Evolutionary conservation across 1,140 invertebrate genomes (phyloP).

Genomic region (Idris sp.): DNA sequence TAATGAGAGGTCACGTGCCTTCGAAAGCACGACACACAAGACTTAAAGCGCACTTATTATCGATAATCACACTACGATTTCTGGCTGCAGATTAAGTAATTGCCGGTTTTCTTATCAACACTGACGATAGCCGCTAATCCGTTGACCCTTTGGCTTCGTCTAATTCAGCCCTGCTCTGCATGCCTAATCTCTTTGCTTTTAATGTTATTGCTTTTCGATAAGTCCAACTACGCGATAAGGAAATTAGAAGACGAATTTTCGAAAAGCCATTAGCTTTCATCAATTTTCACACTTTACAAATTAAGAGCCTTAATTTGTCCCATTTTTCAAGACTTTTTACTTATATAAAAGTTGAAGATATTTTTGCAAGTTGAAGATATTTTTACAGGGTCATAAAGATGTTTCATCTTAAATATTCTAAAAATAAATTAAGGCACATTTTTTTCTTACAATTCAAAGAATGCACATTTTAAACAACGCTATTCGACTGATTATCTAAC

Average conservation of each 20-base stretch:
- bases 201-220: slow-evolving; percentile 55
- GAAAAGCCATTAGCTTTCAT: slow-evolving; percentile 18
- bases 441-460: no score
- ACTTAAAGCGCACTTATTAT: slow-evolving; percentile 65
- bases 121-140: slow-evolving; percentile 61
- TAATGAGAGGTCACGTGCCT: slow-evolving; percentile 61
- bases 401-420: no score
- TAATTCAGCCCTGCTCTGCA: slow-evolving; percentile 42
- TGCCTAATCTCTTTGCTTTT: slow-evolving; percentile 46
- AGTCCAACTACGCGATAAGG: slow-evolving; percentile 34
- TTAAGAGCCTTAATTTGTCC: no score
- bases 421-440: no score
- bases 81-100: slow-evolving; percentile 69
- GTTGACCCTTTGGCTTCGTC: slow-evolving; percentile 22
- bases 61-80: slow-evolving; percentile 69
- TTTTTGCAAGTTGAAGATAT: no score
- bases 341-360: no score
- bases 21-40: slow-evolving; percentile 46
- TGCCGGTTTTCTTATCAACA: slow-evolving; percentile 66
- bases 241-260: slow-evolving; percentile 41
- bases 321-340: no score
- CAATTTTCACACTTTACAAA: neutral
- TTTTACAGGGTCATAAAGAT: no score
- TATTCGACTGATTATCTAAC: neutral
- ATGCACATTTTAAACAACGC: no score